A percentile compares a stretch with the other conserved stretches of the same genome.
These are phyloP conservation scores for Osedax frankpressi DNA, from an alignment of 2,888 invertebrate species.

Conservation along the genomic window DNA sequence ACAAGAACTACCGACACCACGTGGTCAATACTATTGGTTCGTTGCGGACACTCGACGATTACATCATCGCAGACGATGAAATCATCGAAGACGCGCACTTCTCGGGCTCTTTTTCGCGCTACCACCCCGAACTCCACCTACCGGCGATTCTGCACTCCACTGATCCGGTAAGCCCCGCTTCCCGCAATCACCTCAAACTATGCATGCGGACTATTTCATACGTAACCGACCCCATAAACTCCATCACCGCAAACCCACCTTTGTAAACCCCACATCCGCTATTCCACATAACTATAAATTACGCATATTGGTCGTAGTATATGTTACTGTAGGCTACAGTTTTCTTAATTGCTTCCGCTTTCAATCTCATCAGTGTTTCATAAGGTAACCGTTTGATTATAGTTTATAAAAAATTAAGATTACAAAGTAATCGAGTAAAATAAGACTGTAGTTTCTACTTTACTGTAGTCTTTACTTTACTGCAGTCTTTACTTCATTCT, in stretches of 20 bases:
- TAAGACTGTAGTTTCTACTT: too few species aligned
- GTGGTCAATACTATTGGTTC: constrained; percentile 44
- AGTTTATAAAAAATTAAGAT: too few species aligned
- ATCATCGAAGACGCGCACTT: constrained; percentile 45
- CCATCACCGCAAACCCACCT: not conserved
- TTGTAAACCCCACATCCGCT: not conserved
- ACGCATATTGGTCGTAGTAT: too few species aligned
- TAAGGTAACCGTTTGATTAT: too few species aligned
- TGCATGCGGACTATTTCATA: too few species aligned
- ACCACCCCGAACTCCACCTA: constrained; percentile 31
- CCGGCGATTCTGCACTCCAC: constrained; percentile 27
- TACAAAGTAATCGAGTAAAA: too few species aligned
- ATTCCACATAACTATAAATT: not conserved
- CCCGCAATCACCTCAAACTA: not conserved
- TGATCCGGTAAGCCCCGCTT: not conserved
- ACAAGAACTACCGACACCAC: constrained; percentile 43
- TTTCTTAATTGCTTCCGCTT: too few species aligned
- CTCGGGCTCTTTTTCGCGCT: constrained; percentile 32
- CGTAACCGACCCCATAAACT: too few species aligned
- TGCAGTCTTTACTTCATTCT: too few species aligned
- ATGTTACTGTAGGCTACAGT: too few species aligned
- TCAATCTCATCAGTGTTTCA: too few species aligned
- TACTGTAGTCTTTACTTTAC: too few species aligned
- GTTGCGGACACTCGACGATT: constrained; percentile 40
- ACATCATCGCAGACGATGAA: constrained; percentile 45